phyloP scores from a whole-genome alignment of 2,797 vertebrate genomes.

The Eleutherodactylus coqui region DNA sequence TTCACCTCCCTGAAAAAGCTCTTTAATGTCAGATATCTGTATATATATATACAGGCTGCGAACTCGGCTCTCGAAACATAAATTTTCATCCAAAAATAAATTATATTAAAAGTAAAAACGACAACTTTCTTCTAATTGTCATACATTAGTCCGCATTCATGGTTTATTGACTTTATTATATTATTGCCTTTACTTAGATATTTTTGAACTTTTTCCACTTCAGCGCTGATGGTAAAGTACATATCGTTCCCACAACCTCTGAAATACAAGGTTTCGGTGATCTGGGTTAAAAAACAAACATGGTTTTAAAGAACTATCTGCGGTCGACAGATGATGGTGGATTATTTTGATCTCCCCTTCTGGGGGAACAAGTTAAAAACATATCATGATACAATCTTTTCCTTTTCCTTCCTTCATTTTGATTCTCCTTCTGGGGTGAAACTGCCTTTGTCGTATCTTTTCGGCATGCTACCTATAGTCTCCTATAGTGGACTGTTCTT shows the following conservation, averaged over 20 bases:
- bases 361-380: neutral
- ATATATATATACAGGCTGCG: neutral
- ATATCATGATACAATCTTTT: neutral
- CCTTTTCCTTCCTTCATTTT: neutral
- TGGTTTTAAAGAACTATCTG: neutral
- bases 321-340: neutral
- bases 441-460: no score
- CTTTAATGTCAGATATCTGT: neutral
- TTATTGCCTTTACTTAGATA: neutral
- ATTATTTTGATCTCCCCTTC: neutral
- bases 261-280: neutral
- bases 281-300: neutral
- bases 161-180: slow-evolving; percentile 36
- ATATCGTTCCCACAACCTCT: slow-evolving; percentile 31
- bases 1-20: no score
- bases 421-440: no score
- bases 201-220: slow-evolving; percentile 18
- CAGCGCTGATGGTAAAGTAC: neutral
- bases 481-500: no score
- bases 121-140: neutral
- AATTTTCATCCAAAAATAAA: slow-evolving; percentile 21
- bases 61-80: neutral
- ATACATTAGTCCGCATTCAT: neutral
- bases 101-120: neutral
- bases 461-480: no score